Evolutionary conservation across 1,140 invertebrate species (phyloP), one percentile per base, ranked within the genome.

Genomic region (Drosophila ficusphila): DNA sequence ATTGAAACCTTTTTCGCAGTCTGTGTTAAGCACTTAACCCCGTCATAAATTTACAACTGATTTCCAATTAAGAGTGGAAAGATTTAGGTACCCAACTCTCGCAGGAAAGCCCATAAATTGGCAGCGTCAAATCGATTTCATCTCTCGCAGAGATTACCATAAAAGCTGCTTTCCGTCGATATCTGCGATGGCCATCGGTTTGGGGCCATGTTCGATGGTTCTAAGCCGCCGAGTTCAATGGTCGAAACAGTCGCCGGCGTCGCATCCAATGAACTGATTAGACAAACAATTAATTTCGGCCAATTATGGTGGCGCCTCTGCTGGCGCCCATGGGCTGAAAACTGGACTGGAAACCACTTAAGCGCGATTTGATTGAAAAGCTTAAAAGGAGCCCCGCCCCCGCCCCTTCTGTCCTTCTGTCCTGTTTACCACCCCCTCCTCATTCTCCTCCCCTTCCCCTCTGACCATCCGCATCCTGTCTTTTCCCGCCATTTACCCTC

Each of bases 351-450:
- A 79, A 83, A 79, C 76, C 82, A 86, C 81, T 86, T 81, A 68
- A 86, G 69, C 82, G 76, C 77, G 68, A 64, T 81, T 79, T 86
- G 76, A 86, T 86, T 86, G 81, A 88, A 86, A 86, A 88, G 81
- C 81, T 88, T 81, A 88, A 86, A 81, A 79, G 68, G 36, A 36
- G 23, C 29, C 14, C 8, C 0, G 33, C 29, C 57, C 4, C 9
- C 27, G 2, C 2, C 16, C 12, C 31, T 1, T 18, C 16, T 8
- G 4, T 46, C 7, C 16, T 21, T 3, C 12, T 38, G 4, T 12
- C 34, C 9, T 36, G 14, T 33, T n/a, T n/a, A n/a, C n/a, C n/a
- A n/a, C n/a, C n/a, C n/a, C n/a, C n/a, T n/a, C n/a, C n/a, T n/a
- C n/a, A n/a, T n/a, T n/a, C n/a, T n/a, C n/a, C n/a, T n/a, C n/a